Conservation (phyloP, 2,797 vertebrate genomes). For the Falco concolor region DNA sequence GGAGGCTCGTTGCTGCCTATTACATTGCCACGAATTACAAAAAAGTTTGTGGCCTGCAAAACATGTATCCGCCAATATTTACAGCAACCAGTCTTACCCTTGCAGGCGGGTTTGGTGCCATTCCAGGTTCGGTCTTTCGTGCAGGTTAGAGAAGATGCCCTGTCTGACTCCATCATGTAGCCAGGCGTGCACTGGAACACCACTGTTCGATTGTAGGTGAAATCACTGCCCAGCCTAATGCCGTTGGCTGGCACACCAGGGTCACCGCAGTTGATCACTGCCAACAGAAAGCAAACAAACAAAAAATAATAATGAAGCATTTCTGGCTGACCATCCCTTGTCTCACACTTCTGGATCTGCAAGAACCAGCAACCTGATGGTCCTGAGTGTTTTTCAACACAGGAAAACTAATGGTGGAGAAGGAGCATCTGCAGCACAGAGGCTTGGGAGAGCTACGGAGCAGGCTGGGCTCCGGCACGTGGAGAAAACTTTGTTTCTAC, state of each 20-base stretch:
- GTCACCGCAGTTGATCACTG: conserved; percentile 96
- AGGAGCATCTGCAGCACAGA: background rate
- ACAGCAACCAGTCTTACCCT: conserved; percentile 74
- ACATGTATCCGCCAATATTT: fast-evolving
- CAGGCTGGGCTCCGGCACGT: background rate
- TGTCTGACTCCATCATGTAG: conserved; percentile 89
- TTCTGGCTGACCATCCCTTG: background rate
- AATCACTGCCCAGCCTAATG: conserved; percentile 87
- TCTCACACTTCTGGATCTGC: background rate
- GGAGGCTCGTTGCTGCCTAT: background rate
- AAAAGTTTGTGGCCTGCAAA: background rate
- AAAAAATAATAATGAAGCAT: background rate
- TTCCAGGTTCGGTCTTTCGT: conserved; percentile 97
- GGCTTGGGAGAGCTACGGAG: background rate
- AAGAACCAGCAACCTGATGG: fast-evolving
- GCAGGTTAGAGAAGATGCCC: conserved; percentile 86
- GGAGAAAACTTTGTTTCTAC: background rate
- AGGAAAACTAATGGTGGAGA: fast-evolving
- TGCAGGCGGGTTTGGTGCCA: conserved; percentile 89
- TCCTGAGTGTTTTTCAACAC: fast-evolving
- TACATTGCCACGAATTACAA: background rate
- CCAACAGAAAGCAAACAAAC: background rate
- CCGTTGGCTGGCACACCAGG: conserved; percentile 92
- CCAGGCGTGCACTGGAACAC: conserved; percentile 90
- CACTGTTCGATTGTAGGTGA: conserved; percentile 85